Base-by-base conservation (phyloP, 2,797 vertebrate genomes). In the Gambusia yucatana region DNA sequence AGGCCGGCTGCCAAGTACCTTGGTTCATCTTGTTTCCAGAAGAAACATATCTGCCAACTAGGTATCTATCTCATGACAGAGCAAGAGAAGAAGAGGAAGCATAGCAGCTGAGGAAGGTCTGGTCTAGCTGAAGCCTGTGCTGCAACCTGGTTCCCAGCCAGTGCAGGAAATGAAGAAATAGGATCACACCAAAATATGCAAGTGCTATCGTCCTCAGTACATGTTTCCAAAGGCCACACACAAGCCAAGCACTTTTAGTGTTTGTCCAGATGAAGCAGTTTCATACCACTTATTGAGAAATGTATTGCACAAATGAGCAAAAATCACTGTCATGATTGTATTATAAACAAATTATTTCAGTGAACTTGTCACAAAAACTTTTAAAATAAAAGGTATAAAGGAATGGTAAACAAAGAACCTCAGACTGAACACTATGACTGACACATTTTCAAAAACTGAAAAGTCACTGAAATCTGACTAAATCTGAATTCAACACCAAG, bases 81-180 rank as follows among this genome's bases (percentile, higher is more conserved):
- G 72, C 48, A 80, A 41, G 84, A 75, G 76, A 80, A 77, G 89
- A 82, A 71, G 79, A 70, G 87, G 84, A 74, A 63, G 83, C 87
- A 65, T 22, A 81, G 83, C 76, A 77, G 73, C 78, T 84, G 81
- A 81, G 87, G 84, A 91, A 82, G n/a, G 82, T 82, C 90, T 88
- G 89, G 86, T 87, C 88, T 52, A 77, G 87, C 85, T 90, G 46
- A 87, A 90, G 91, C 86, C 88, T 89, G 92, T 41, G 81, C 87
- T 74, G 84, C 78, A 86, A 70, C 75, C 79, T 72, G 14, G 81
- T 85, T 93, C 91, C 88, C 87, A 93, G 94, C 94, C 94, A 94
- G 73, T 61, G 76, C 90, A 94, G 95, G 95, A 95, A 95, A 96
- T 95, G 88, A 95, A 95, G 95, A 96, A 95, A 96, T 94, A 89